phyloP scores from a whole-genome alignment of 2,113 vertebrate genomes.

The Sigmodon hispidus region DNA sequence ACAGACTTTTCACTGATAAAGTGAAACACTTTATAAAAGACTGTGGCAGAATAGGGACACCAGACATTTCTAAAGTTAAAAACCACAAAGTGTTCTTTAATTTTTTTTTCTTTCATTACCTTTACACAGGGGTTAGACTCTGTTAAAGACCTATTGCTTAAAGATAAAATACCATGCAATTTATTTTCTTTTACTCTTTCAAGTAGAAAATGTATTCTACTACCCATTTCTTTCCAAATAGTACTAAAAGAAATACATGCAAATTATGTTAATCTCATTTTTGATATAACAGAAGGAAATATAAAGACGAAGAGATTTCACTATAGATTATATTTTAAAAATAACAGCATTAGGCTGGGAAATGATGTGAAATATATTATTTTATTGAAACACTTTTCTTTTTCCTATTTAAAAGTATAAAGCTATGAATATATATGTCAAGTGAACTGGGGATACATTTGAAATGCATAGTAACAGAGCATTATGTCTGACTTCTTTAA shows the following conservation, averaged over 20 bases:
- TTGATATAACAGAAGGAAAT: not conserved
- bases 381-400: constrained; percentile 6
- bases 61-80: not conserved
- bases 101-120: not conserved
- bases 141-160: not conserved
- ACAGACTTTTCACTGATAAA: not conserved
- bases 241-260: not conserved
- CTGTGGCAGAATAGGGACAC: not conserved
- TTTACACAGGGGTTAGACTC: not conserved
- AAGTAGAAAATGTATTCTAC: not conserved
- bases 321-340: not conserved
- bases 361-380: not conserved
- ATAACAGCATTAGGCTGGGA: not conserved
- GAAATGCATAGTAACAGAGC: not conserved
- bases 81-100: not conserved
- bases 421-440: constrained; percentile 29
- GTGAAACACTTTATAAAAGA: not conserved
- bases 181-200: not conserved
- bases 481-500: constrained; percentile 12
- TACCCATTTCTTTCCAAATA: too few species aligned
- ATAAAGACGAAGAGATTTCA: not conserved
- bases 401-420: constrained; percentile 31
- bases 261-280: not conserved
- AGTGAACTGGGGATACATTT: constrained; percentile 12
- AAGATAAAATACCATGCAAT: not conserved